phyloP scores from a whole-genome alignment of 2,797 vertebrate genomes.

The Austrolebias charrua region DNA sequence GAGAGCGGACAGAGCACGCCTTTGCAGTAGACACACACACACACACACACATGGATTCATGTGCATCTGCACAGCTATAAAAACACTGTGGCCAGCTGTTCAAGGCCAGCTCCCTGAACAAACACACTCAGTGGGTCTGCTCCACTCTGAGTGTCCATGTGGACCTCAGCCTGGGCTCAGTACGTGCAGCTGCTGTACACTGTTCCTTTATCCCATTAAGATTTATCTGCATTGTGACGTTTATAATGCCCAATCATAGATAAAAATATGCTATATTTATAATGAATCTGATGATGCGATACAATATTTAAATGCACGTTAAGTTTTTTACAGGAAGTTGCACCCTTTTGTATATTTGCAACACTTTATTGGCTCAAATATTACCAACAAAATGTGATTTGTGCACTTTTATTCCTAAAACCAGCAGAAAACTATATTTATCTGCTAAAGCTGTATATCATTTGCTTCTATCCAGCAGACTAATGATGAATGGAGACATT shows the following conservation, averaged over 20 bases:
- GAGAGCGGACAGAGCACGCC: constrained; percentile 47
- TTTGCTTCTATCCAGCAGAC: constrained; percentile 27
- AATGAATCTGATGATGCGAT: no score
- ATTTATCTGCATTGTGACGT: background rate
- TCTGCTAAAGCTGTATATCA: constrained; percentile 15
- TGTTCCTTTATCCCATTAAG: background rate
- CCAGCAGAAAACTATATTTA: no score
- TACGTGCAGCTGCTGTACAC: constrained; percentile 2
- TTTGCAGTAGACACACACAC: constrained; percentile 23
- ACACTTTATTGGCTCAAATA: background rate
- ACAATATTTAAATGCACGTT: no score
- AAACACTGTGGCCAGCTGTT: constrained; percentile 64
- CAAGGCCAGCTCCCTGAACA: constrained; percentile 61
- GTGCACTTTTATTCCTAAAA: no score
- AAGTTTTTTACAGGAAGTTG: no score
- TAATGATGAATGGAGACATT: constrained; percentile 21
- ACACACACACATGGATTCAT: constrained; percentile 12
- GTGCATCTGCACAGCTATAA: constrained; percentile 40
- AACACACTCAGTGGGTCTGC: constrained; percentile 48
- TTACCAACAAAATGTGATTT: background rate
- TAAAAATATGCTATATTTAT: background rate
- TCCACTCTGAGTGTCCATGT: constrained; percentile 15
- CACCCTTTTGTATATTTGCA: background rate
- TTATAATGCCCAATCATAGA: background rate
- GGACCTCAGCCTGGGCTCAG: constrained; percentile 10